These are phyloP conservation scores for Neopelma chrysocephalum DNA, from an alignment of 2,797 vertebrate genomes.

Conservation along the genomic window DNA sequence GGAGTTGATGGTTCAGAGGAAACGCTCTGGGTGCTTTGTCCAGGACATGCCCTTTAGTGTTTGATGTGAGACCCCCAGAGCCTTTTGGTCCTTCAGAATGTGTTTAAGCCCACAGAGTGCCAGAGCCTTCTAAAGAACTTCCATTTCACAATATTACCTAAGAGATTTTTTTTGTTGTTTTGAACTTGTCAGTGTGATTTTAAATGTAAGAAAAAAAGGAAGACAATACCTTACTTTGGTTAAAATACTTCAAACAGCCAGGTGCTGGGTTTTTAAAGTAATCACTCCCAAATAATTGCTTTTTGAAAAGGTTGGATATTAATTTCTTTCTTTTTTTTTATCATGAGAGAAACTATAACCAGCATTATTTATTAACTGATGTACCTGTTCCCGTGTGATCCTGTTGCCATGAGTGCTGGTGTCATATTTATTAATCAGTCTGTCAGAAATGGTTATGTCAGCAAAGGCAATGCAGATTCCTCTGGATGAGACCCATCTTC, in stretches of 20 bases:
- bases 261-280: background rate
- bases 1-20: background rate
- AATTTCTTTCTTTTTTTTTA: background rate
- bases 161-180: background rate
- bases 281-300: background rate
- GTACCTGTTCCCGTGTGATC: background rate
- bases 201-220: background rate
- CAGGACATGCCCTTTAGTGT: background rate
- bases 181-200: background rate
- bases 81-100: background rate
- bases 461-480: background rate
- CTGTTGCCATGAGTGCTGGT: background rate
- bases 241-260: background rate
- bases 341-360: background rate
- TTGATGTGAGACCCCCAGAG: background rate
- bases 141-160: background rate
- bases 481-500: background rate
- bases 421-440: slow-evolving; percentile 28
- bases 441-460: slow-evolving; percentile 33
- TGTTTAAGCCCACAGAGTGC: background rate
- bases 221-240: background rate
- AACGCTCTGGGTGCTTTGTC: background rate
- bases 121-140: background rate
- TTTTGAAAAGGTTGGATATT: background rate
- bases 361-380: background rate